These are phyloP conservation scores for Lonchura striata DNA, from an alignment of 2,113 vertebrate species.

Conservation along the genomic window DNA sequence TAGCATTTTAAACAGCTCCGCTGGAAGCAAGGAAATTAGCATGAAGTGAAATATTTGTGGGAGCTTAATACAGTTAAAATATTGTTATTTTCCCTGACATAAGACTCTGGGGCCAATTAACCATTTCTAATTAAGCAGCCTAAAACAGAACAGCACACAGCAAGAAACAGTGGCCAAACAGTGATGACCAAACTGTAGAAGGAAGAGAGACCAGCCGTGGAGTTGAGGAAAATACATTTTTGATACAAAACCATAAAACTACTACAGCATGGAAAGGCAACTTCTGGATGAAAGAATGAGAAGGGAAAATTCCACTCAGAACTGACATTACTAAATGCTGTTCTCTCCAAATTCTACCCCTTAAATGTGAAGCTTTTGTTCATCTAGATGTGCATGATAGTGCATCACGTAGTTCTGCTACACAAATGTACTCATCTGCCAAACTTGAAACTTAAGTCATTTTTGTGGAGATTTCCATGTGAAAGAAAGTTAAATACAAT, in stretches of 20 bases:
- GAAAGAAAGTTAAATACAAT: neutral
- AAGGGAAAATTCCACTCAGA: neutral
- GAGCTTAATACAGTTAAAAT: conserved; percentile 68
- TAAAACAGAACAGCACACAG: neutral
- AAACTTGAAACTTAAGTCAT: neutral
- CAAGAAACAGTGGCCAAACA: neutral
- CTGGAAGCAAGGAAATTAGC: conserved; percentile 67
- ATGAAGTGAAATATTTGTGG: conserved; percentile 73
- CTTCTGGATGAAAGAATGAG: neutral
- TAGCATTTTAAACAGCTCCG: conserved; percentile 58
- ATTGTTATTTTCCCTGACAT: conserved; percentile 61
- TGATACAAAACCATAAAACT: neutral
- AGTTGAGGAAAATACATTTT: neutral
- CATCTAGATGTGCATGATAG: neutral
- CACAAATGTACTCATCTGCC: neutral
- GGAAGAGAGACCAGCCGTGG: neutral
- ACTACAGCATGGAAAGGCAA: neutral
- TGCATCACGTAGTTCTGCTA: neutral
- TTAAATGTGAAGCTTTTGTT: neutral
- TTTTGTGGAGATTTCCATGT: neutral
- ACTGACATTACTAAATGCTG: neutral
- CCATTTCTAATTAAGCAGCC: conserved; percentile 65
- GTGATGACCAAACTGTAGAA: neutral
- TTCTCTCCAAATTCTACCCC: neutral
- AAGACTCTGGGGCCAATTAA: conserved; percentile 64